A percentile compares a stretch with the other conserved stretches of the same genome.
These are phyloP conservation scores for Hippocampus comes DNA, from an alignment of 2,113 vertebrate species.

Conservation along the genomic window DNA sequence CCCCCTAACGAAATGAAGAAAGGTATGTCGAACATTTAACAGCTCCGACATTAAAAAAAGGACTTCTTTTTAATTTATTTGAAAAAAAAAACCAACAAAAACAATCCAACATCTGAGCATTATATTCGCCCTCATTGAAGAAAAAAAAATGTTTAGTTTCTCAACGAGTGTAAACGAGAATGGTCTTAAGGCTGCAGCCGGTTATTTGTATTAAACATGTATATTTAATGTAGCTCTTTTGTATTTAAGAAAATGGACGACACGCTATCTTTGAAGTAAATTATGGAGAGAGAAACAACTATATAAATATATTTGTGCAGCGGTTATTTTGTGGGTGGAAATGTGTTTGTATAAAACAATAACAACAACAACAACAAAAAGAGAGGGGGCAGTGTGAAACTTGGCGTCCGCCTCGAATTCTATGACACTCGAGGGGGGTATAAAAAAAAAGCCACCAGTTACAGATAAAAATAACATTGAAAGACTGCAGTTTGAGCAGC, in stretches of 20 bases:
- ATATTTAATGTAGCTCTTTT: conserved; percentile 99
- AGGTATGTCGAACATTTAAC: conserved; percentile 99
- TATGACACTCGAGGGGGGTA: not conserved
- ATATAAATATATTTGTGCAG: conserved; percentile 82
- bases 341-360: not conserved
- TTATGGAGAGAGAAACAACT: conserved; percentile 82
- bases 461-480: not conserved
- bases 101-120: conserved; percentile 66
- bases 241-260: conserved; percentile 99
- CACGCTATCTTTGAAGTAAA: conserved; percentile 99
- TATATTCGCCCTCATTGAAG: conserved; percentile 11
- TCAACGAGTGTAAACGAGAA: conserved; percentile 85
- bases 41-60: conserved; percentile 67
- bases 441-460: not conserved
- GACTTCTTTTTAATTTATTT: conserved; percentile 80
- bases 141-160: conserved; percentile 74
- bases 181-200: conserved; percentile 86
- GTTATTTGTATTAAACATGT: conserved; percentile 98
- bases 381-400: not conserved
- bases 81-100: conserved; percentile 40
- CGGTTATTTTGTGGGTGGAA: conserved; percentile 74
- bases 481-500: not conserved
- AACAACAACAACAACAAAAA: not conserved
- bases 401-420: not conserved
- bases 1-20: conserved; percentile 98